These are phyloP conservation scores for Mycalesis mineus DNA, from an alignment of 2,888 invertebrate species.

Conservation along the genomic window DNA sequence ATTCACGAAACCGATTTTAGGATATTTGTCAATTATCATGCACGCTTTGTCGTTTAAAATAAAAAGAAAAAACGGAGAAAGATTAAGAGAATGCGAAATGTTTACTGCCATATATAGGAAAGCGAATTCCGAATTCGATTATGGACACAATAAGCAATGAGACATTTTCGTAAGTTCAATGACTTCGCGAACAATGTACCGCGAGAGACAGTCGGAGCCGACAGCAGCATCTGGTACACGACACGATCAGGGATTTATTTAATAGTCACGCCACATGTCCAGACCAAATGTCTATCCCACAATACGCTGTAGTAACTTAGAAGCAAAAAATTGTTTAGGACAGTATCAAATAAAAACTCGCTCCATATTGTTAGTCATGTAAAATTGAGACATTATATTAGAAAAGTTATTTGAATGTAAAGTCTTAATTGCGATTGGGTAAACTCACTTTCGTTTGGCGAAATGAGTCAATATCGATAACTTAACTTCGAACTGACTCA, in stretches of 20 bases:
- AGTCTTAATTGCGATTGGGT: slow-evolving; percentile 3
- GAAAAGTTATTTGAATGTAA: background rate
- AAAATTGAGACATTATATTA: too few species aligned
- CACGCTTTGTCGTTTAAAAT: slow-evolving; percentile 55
- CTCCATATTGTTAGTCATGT: too few species aligned
- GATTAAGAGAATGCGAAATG: slow-evolving; percentile 22
- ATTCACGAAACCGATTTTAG: slow-evolving; percentile 7
- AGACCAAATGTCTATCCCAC: slow-evolving; percentile 23
- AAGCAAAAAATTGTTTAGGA: background rate
- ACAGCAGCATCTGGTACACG: slow-evolving; percentile 59
- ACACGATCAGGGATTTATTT: slow-evolving; percentile 56
- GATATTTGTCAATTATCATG: slow-evolving; percentile 39
- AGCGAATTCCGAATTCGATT: slow-evolving; percentile 69
- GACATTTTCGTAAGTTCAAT: slow-evolving; percentile 74
- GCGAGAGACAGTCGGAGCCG: slow-evolving; percentile 45
- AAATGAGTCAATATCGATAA: slow-evolving; percentile 59
- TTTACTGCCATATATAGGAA: slow-evolving; percentile 69
- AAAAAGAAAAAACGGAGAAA: slow-evolving; percentile 2
- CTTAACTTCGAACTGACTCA: slow-evolving; percentile 57
- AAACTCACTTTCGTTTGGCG: slow-evolving; percentile 17
- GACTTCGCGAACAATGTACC: slow-evolving; percentile 70
- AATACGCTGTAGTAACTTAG: background rate
- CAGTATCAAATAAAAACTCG: background rate
- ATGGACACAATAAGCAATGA: slow-evolving; percentile 72
- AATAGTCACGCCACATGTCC: slow-evolving; percentile 55